phyloP scores from a whole-genome alignment of 2,888 invertebrate species.

The Protodeltote pygarga region DNA sequence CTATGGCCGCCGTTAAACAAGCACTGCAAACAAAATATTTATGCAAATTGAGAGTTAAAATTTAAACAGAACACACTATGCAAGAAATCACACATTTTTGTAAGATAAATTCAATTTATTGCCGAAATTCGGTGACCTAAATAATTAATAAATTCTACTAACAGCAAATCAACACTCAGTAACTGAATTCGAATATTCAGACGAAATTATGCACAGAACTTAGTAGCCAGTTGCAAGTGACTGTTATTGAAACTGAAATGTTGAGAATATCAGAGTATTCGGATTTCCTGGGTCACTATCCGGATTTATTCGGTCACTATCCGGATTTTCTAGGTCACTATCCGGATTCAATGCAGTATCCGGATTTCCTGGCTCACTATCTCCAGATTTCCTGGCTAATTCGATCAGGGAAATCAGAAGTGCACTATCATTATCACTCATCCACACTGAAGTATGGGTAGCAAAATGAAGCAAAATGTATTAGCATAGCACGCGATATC shows the following conservation, averaged over 20 bases:
- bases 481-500: constrained; percentile 40
- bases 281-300: too few species aligned
- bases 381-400: constrained; percentile 1
- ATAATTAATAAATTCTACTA: constrained; percentile 5
- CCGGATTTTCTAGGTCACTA: too few species aligned
- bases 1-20: constrained; percentile 2
- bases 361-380: constrained; percentile 1
- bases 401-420: constrained; percentile 8
- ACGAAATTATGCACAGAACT: too few species aligned
- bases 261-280: too few species aligned
- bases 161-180: too few species aligned
- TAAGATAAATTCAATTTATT: too few species aligned
- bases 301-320: too few species aligned
- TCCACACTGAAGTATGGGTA: constrained; percentile 56
- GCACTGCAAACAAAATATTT: constrained; percentile 9
- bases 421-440: constrained; percentile 59
- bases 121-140: constrained; percentile 1
- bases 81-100: background rate
- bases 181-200: too few species aligned
- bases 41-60: background rate
- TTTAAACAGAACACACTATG: background rate
- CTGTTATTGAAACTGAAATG: background rate
- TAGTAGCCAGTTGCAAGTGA: background rate
- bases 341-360: background rate
- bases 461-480: constrained; percentile 36